Evolutionary conservation across 2,888 invertebrate species (phyloP).

Genomic region (Cylindroiulus punctatus): DNA sequence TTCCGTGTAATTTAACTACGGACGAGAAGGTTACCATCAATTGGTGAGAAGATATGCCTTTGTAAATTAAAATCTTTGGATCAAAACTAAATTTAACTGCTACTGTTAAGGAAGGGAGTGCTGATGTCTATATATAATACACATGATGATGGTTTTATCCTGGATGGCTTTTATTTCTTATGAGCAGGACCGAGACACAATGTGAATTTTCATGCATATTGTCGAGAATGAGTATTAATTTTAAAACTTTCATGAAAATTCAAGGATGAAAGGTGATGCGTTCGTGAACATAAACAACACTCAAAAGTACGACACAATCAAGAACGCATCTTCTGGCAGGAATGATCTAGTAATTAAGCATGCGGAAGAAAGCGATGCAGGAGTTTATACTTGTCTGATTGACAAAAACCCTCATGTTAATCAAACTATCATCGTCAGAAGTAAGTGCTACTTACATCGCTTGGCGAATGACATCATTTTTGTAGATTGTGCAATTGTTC

Average conservation of each 20-base stretch:
- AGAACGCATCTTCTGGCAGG: not conserved
- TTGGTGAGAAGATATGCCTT: slow-evolving; percentile 48
- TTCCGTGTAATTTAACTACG: slow-evolving; percentile 53
- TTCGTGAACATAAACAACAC: slow-evolving; percentile 51
- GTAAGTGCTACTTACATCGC: not conserved
- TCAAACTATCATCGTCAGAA: slow-evolving; percentile 44
- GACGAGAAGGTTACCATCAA: slow-evolving; percentile 45
- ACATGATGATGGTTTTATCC: no score
- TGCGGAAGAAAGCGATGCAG: slow-evolving; percentile 54
- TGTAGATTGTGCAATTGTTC: not conserved
- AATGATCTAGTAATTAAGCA: slow-evolving; percentile 39
- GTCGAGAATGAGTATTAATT: not conserved
- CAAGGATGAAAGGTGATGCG: not conserved
- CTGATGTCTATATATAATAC: no score
- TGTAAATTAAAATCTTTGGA: not conserved
- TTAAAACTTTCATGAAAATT: not conserved
- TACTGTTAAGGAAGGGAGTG: no score
- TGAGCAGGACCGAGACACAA: no score
- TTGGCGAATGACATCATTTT: not conserved
- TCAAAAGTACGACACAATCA: not conserved
- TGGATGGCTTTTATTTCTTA: no score
- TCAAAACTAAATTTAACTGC: no score
- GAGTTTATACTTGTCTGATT: slow-evolving; percentile 52
- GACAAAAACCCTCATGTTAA: slow-evolving; percentile 42
- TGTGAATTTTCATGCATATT: no score